A percentile compares a stretch with the other conserved stretches of the same genome.
These are phyloP conservation scores for Onychorhynchus coronatus DNA, from an alignment of 2,113 vertebrate species.

Conservation along the genomic window DNA sequence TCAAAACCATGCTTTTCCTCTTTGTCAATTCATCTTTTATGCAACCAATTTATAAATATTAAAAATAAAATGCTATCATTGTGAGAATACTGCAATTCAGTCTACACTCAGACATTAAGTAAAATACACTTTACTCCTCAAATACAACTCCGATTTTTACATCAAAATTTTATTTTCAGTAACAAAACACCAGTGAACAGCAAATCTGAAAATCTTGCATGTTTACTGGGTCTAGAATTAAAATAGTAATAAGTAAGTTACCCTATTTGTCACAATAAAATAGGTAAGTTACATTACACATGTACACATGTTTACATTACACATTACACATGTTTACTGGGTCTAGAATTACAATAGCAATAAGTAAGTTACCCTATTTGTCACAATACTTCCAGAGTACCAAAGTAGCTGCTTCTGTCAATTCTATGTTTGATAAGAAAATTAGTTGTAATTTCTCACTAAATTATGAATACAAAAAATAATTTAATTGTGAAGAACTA, in stretches of 20 bases:
- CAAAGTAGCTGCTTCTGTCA: slow-evolving; percentile 8
- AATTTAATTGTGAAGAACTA: background rate
- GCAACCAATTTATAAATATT: background rate
- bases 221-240: background rate
- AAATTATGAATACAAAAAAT: background rate
- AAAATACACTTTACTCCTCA: background rate
- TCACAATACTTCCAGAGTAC: background rate
- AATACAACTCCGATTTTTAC: background rate
- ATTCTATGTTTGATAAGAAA: background rate
- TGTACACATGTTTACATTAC: no score
- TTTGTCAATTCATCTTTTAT: background rate
- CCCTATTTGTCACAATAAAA: background rate
- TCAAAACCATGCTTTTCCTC: background rate
- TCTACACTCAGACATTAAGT: background rate
- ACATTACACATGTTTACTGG: background rate
- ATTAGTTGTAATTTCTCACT: background rate
- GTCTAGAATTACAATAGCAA: background rate
- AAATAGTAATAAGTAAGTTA: background rate
- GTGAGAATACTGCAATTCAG: background rate
- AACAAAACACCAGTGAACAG: background rate
- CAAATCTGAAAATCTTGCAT: background rate
- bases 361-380: background rate
- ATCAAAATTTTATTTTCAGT: background rate
- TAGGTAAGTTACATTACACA: no score
- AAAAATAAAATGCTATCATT: background rate